A percentile compares a stretch with the other conserved stretches of the same genome.
These are phyloP conservation scores for Tuta absoluta DNA, from an alignment of 2,888 invertebrate species.

Conservation along the genomic window DNA sequence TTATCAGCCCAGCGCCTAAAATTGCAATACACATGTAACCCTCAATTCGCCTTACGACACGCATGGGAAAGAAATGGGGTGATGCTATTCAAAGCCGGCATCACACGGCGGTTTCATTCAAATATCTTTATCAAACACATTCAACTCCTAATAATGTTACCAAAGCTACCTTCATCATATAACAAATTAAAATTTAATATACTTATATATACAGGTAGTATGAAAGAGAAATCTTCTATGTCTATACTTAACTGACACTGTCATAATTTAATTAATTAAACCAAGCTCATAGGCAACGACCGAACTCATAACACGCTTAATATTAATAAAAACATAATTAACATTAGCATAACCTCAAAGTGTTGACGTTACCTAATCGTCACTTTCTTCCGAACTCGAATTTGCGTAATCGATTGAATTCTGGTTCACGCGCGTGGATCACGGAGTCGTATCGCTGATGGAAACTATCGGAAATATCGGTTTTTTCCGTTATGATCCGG, in stretches of 20 bases:
- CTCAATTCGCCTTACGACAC: no score
- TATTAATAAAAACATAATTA: slow-evolving; percentile 2
- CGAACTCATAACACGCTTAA: not conserved
- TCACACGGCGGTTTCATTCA: no score
- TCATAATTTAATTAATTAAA: slow-evolving; percentile 1
- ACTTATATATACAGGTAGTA: not conserved
- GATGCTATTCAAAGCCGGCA: no score
- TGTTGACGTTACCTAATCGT: slow-evolving; percentile 30
- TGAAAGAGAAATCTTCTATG: not conserved
- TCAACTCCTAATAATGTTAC: not conserved
- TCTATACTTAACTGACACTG: not conserved
- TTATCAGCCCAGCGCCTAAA: no score
- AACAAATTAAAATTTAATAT: no score
- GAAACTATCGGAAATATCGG: slow-evolving; percentile 24
- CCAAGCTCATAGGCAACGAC: not conserved
- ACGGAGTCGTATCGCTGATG: slow-evolving; percentile 25
- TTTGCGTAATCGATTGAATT: slow-evolving; percentile 36
- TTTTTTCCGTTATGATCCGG: slow-evolving; percentile 25
- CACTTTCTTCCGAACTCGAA: slow-evolving; percentile 34
- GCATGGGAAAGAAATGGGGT: no score
- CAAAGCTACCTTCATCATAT: no score
- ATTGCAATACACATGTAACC: no score
- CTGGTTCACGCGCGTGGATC: slow-evolving; percentile 32
- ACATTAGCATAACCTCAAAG: slow-evolving; percentile 1
- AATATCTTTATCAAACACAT: slow-evolving; percentile 11